phyloP scores from a whole-genome alignment of 2,797 vertebrate genomes.

The Arremon aurantiirostris region DNA sequence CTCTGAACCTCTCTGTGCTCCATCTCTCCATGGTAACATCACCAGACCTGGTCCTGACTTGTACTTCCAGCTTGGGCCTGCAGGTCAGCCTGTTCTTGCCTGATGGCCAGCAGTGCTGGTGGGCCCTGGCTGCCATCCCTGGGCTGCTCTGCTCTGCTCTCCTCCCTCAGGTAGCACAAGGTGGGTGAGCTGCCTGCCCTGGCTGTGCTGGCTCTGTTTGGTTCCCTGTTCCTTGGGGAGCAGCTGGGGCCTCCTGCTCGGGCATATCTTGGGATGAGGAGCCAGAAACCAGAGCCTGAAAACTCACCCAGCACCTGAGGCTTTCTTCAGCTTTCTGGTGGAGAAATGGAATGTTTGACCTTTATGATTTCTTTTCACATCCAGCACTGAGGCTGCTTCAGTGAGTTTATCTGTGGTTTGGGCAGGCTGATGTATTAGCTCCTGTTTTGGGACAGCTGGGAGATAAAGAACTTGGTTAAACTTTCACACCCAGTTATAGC shows the following conservation, averaged over 20 bases:
- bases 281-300: not conserved
- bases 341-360: not conserved
- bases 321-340: not conserved
- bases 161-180: not conserved
- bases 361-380: not conserved
- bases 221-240: not conserved
- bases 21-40: fast-evolving
- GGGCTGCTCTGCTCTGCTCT: not conserved
- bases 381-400: not conserved
- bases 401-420: not conserved
- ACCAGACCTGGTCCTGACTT: not conserved
- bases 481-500: not conserved
- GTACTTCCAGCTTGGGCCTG: not conserved
- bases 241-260: not conserved
- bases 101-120: not conserved
- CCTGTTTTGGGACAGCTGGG: not conserved
- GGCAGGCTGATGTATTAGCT: not conserved
- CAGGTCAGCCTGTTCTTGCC: not conserved
- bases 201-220: not conserved
- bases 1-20: not conserved
- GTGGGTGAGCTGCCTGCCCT: not conserved
- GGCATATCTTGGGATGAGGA: not conserved
- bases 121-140: not conserved
- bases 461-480: not conserved
- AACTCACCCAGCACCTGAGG: not conserved